Percentiles rank a stretch among this genome's conserved stretches.
These are phyloP conservation scores for Tetramorium bicarinatum DNA, from an alignment of 2,888 invertebrate species.

Conservation along the genomic window DNA sequence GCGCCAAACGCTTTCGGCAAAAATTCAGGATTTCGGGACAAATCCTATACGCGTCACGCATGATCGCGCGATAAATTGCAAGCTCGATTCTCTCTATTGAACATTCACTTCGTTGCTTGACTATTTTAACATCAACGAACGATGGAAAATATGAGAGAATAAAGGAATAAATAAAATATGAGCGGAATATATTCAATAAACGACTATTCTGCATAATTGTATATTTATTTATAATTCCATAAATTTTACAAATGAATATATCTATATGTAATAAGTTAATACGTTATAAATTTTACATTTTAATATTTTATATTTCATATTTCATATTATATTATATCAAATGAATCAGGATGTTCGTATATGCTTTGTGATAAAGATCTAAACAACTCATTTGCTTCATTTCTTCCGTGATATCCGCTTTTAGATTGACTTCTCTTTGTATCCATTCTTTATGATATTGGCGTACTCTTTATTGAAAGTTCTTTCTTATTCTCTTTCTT, in stretches of 20 bases:
- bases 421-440: conserved; percentile 30
- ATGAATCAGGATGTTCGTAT: neutral
- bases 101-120: conserved; percentile 18
- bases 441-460: conserved; percentile 34
- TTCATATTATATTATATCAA: neutral
- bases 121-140: neutral
- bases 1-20: conserved; percentile 18
- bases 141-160: neutral
- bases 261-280: neutral
- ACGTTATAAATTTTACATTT: neutral
- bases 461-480: conserved; percentile 28
- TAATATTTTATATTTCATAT: conserved; percentile 9
- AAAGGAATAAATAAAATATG: neutral
- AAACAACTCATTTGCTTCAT: conserved; percentile 23
- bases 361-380: conserved; percentile 15
- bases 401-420: conserved; percentile 19
- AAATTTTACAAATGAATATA: neutral
- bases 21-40: conserved; percentile 51
- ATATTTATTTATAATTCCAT: neutral
- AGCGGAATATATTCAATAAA: conserved; percentile 18
- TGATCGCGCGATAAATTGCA: conserved; percentile 48
- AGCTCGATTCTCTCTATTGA: conserved; percentile 27
- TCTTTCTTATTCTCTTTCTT: conserved; percentile 8
- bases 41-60: conserved; percentile 37
- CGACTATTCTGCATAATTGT: neutral